phyloP scores from a whole-genome alignment of 1,140 invertebrate genomes.

The Rhyacophila brunnea region DNA sequence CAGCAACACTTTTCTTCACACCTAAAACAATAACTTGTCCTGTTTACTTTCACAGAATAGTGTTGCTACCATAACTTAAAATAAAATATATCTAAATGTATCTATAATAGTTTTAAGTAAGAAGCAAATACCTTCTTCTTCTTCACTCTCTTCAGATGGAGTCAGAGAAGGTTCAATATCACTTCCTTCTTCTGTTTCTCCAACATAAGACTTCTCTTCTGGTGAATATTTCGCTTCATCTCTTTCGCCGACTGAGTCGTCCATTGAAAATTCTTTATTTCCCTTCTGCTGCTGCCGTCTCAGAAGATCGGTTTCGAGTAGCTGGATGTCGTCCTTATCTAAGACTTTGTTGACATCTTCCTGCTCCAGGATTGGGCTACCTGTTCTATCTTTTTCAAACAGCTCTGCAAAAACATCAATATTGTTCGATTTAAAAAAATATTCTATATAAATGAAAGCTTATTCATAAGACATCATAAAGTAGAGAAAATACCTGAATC shows the following conservation, averaged over 20 bases:
- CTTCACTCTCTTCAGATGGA: slow-evolving; percentile 62
- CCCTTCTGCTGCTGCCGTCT: background rate
- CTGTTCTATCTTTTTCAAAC: slow-evolving; percentile 71
- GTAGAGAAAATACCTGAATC: slow-evolving; percentile 24
- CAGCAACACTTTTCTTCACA: slow-evolving; percentile 65
- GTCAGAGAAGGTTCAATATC: slow-evolving; percentile 52
- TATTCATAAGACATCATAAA: background rate
- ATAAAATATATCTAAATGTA: no score
- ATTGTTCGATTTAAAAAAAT: no score
- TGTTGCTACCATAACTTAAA: no score
- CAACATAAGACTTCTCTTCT: slow-evolving; percentile 65
- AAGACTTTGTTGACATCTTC: slow-evolving; percentile 35
- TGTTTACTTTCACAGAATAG: no score
- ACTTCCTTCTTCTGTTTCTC: slow-evolving; percentile 53
- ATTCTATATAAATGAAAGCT: background rate
- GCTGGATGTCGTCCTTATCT: slow-evolving; percentile 42
- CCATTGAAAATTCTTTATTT: slow-evolving; percentile 26
- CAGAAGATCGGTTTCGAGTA: slow-evolving; percentile 42
- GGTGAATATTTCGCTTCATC: slow-evolving; percentile 71
- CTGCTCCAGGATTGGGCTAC: slow-evolving; percentile 40
- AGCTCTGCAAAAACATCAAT: slow-evolving; percentile 44
- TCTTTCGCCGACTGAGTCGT: slow-evolving; percentile 49
- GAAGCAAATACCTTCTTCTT: slow-evolving; percentile 59
- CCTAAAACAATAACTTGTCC: slow-evolving; percentile 34
- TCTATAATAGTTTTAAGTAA: no score